Base-by-base conservation (phyloP, 2,888 invertebrate species). In the Loripinus fragilis region DNA sequence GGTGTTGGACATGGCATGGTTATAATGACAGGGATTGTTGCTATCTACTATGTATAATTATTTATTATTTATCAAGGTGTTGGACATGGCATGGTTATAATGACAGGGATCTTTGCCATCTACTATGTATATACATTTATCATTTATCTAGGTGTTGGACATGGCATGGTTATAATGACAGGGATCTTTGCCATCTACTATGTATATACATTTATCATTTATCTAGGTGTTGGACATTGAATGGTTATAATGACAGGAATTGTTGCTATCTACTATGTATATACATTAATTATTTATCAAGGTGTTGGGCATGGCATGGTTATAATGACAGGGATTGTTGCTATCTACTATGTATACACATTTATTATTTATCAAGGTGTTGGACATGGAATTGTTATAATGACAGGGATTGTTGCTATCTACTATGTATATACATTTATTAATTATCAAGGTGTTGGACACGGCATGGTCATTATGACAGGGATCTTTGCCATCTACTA, bases 401-500 rank as follows among this genome's bases (percentile, higher is more conserved):
- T 93, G 68, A 92, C 92, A 1, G 90, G 86, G 17, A 86, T 93
- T 10, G 89, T 92, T n/a, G 91, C 92, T 69, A 83, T 93, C 69
- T 93, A 93, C 83, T 93, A 93, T 85, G n/a, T n/a, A n/a, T n/a
- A n/a, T 93, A 92, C 73, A 90, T 93, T 48, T 92, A 93, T 76
- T 55, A 12, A 25, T 17, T 38, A 17, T 76, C 1, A 76, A 92
- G 93, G 93, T 67, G 78, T 93, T 23, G 93, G 93, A n/a, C 91
- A 88, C 65, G 92, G 92, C 15, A 93, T 93, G 92, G 89, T 92
- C 20, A 65, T 90, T 12, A 87, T 93, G 68, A 92, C 92, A 1
- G 90, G 86, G 17, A 86, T 93, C 10, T 89, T 92, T n/a, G 91
- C 92, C 69, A 83, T 93, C 69, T 93, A 93, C 83, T 93, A 93